Percentiles rank a stretch among this genome's conserved stretches.
phyloP scores from a whole-genome alignment of 2,113 vertebrate genomes.

The Mus musculus region GRCm39 chr8:79169001-79169500 shows the following conservation, averaged over 20 bases:
- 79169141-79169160: not conserved
- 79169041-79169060: not conserved
- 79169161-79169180: slow-evolving; percentile 21
- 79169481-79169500: not conserved
- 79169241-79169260: not conserved
- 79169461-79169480: not conserved
- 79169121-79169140: slow-evolving; percentile 26
- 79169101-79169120: not conserved
- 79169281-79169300: slow-evolving; percentile 18
- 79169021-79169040: not conserved
- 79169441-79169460: not conserved
- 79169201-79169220: slow-evolving; percentile 73
- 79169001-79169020: not conserved
- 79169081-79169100: slow-evolving; percentile 22
- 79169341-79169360: not conserved
- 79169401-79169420: not conserved
- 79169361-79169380: not conserved
- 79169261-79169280: not conserved
- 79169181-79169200: slow-evolving; percentile 8
- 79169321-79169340: not conserved
- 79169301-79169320: slow-evolving; percentile 31
- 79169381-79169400: slow-evolving; percentile 4
- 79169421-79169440: not conserved
- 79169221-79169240: not conserved
- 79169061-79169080: slow-evolving; percentile 36